These are phyloP conservation scores for Lomographa bimaculata DNA, from an alignment of 2,888 invertebrate species.

Conservation along the genomic window DNA sequence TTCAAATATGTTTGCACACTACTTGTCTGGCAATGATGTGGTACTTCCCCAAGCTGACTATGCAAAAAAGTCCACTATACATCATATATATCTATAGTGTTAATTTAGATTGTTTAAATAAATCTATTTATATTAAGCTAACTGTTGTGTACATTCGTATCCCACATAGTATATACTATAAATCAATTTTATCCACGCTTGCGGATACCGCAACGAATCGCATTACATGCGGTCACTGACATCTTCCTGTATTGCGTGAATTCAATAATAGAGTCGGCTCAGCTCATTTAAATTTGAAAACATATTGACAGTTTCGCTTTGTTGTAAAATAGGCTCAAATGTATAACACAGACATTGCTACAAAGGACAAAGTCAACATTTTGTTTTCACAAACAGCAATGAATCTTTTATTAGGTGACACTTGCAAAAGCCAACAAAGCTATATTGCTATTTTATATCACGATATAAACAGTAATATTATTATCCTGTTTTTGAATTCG, in stretches of 20 bases:
- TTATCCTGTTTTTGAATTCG: slow-evolving; percentile 34
- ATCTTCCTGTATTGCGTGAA: slow-evolving; percentile 67
- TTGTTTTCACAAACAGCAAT: slow-evolving; percentile 3
- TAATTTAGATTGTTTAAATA: too few species aligned
- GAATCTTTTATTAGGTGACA: slow-evolving; percentile 11
- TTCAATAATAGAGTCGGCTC: slow-evolving; percentile 42
- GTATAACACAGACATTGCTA: neutral
- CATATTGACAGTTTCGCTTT: slow-evolving; percentile 6
- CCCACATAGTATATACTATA: slow-evolving; percentile 48
- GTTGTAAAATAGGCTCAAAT: neutral
- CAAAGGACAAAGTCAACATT: slow-evolving; percentile 2
- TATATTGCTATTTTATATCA: slow-evolving; percentile 21
- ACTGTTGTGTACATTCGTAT: slow-evolving; percentile 25
- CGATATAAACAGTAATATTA: slow-evolving; percentile 39
- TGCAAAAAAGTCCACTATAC: too few species aligned
- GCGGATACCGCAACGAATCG: slow-evolving; percentile 69
- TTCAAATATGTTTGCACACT: too few species aligned
- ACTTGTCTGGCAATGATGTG: too few species aligned
- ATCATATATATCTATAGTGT: too few species aligned
- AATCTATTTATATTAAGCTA: too few species aligned
- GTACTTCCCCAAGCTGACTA: too few species aligned
- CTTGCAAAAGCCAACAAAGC: slow-evolving; percentile 17
- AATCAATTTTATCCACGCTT: slow-evolving; percentile 70
- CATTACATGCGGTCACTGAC: slow-evolving; percentile 74
- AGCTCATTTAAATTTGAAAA: slow-evolving; percentile 29